Conservation (phyloP, 2,888 invertebrate species). For the Mylabris sibirica region DNA sequence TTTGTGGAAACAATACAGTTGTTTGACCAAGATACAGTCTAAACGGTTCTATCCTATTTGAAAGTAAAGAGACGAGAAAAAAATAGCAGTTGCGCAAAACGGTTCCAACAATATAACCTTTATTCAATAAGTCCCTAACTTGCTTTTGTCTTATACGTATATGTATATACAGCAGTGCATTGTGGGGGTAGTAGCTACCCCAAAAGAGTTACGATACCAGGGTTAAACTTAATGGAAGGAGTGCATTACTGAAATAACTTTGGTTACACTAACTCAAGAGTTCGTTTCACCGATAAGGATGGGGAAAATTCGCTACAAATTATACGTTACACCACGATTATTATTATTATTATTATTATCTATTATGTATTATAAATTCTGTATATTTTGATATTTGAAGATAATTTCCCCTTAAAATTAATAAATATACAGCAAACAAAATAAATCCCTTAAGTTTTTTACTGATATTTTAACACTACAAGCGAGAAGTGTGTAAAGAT, state of each 20-base stretch:
- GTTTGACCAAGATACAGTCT: constrained; percentile 41
- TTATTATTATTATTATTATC: constrained; percentile 11
- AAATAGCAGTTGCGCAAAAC: constrained; percentile 49
- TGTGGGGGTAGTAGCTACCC: constrained; percentile 43
- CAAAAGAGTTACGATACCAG: constrained; percentile 47
- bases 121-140: constrained; percentile 54
- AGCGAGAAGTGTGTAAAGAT: no score
- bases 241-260: constrained; percentile 60
- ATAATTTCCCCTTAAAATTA: background rate
- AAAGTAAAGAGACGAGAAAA: background rate
- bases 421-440: background rate
- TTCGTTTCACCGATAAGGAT: constrained; percentile 34
- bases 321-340: constrained; percentile 21
- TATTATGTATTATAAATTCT: constrained; percentile 9
- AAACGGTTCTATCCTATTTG: constrained; percentile 30
- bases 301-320: constrained; percentile 35
- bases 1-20: constrained; percentile 42
- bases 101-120: constrained; percentile 45
- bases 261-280: constrained; percentile 53
- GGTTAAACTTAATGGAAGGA: constrained; percentile 51
- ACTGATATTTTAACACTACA: no score
- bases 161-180: constrained; percentile 27
- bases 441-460: no score
- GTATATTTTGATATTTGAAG: background rate
- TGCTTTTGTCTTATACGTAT: constrained; percentile 47